Conservation (phyloP, 2,888 invertebrate species). For the Lasioglossum zephyrum region DNA sequence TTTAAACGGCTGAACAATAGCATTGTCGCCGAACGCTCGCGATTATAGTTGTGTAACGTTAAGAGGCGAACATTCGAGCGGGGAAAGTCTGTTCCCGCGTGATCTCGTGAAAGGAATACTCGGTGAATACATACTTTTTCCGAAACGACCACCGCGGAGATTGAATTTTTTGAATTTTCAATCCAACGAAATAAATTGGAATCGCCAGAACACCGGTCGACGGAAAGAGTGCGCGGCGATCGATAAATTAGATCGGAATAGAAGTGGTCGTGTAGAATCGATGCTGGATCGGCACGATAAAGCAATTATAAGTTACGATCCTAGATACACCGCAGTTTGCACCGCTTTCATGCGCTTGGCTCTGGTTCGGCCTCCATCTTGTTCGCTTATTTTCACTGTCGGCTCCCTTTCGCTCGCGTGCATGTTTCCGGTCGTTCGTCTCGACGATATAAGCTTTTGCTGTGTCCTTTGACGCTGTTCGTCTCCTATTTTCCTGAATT, state of each 20-base stretch:
- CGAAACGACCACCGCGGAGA: neutral
- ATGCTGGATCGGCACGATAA: slow-evolving; percentile 40
- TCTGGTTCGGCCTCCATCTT: slow-evolving; percentile 27
- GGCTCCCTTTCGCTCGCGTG: slow-evolving; percentile 50
- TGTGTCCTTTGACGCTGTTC: slow-evolving; percentile 20
- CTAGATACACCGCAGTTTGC: slow-evolving; percentile 56
- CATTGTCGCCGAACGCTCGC: slow-evolving; percentile 39
- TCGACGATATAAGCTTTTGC: slow-evolving; percentile 38
- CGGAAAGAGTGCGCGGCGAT: slow-evolving; percentile 12
- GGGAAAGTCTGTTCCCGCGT: slow-evolving; percentile 26
- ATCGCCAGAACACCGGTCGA: neutral
- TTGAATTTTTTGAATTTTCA: neutral
- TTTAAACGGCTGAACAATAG: slow-evolving; percentile 31
- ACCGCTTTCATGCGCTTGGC: slow-evolving; percentile 54
- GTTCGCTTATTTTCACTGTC: slow-evolving; percentile 49
- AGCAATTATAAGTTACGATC: slow-evolving; percentile 52
- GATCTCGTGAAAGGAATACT: slow-evolving; percentile 10
- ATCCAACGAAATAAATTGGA: neutral
- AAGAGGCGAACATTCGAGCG: slow-evolving; percentile 28
- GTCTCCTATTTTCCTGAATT: slow-evolving; percentile 34
- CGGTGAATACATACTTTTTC: neutral
- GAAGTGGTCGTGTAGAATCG: slow-evolving; percentile 20
- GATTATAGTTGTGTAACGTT: slow-evolving; percentile 41
- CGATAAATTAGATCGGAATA: slow-evolving; percentile 28
- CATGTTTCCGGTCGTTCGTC: slow-evolving; percentile 40